Percentiles rank a stretch among this genome's conserved stretches.
phyloP scores from a whole-genome alignment of 35 echinoderm and acorn worm species.

The Heliocidaris erythrogramma region DNA sequence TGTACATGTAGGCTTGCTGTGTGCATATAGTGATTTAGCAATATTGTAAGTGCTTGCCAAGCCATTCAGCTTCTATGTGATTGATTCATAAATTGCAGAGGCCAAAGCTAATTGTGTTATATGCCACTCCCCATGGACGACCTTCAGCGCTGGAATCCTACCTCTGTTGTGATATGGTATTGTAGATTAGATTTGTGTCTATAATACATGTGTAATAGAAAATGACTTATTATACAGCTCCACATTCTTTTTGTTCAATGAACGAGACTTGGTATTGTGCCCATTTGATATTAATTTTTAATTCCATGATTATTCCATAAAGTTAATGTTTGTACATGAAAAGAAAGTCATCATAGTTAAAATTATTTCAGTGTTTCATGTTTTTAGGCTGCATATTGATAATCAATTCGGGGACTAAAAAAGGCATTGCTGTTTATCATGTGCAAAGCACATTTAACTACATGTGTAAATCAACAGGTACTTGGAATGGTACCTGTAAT shows the following conservation, averaged over 20 bases:
- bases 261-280: too few species aligned
- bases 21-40: neutral
- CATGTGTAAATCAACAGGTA: too few species aligned
- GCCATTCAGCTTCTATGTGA: conserved; percentile 26
- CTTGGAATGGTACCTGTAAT: too few species aligned
- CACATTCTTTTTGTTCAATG: neutral
- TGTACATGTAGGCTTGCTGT: neutral
- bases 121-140: conserved; percentile 48
- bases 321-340: too few species aligned
- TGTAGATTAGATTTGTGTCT: conserved; percentile 5
- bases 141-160: conserved; percentile 37
- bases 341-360: too few species aligned
- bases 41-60: neutral
- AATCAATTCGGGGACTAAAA: too few species aligned
- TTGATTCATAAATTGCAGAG: conserved; percentile 51
- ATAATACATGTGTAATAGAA: neutral
- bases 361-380: too few species aligned
- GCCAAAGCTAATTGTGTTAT: conserved; percentile 47
- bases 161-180: conserved; percentile 14
- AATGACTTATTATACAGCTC: neutral
- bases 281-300: too few species aligned
- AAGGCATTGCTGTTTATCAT: too few species aligned
- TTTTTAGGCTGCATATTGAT: too few species aligned
- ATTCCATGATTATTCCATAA: too few species aligned
- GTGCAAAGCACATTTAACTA: too few species aligned